phyloP scores from a whole-genome alignment of 2,888 invertebrate species.

The Chrysopilus asiliformis region DNA sequence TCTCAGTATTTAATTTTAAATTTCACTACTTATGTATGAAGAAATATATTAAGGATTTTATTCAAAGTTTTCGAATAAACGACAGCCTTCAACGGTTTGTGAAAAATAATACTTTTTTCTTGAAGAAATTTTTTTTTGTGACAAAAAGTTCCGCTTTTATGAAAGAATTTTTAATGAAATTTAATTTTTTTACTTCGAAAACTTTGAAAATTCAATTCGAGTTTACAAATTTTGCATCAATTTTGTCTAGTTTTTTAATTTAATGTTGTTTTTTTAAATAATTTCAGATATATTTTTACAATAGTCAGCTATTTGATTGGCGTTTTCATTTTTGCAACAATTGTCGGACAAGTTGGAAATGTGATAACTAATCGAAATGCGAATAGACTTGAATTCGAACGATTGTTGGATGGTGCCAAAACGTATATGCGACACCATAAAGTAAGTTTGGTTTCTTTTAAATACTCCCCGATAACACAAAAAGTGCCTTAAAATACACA shows the following conservation, averaged over 20 bases:
- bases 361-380: slow-evolving; percentile 96
- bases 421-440: slow-evolving; percentile 96
- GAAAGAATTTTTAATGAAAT: slow-evolving; percentile 4
- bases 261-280: slow-evolving; percentile 16
- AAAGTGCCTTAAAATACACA: too few relatives aligned
- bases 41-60: neutral
- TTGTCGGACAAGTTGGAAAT: slow-evolving; percentile 95
- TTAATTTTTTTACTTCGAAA: slow-evolving; percentile 31
- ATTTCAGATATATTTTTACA: slow-evolving; percentile 85
- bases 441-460: too few relatives aligned
- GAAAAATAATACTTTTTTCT: too few relatives aligned
- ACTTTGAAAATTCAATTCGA: slow-evolving; percentile 27
- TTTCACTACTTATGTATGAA: too few relatives aligned
- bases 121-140: too few relatives aligned
- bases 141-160: too few relatives aligned
- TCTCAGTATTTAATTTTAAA: slow-evolving; percentile 27
- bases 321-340: slow-evolving; percentile 95
- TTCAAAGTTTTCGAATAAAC: slow-evolving; percentile 36
- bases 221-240: too few relatives aligned
- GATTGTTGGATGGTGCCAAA: slow-evolving; percentile 89
- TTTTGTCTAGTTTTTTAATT: slow-evolving; percentile 8
- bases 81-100: slow-evolving; percentile 36
- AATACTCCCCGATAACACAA: too few relatives aligned
- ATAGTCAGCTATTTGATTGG: slow-evolving; percentile 95
- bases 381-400: slow-evolving; percentile 86